Evolutionary conservation across 2,888 invertebrate species (phyloP).

Genomic region (Oligia latruncula): DNA sequence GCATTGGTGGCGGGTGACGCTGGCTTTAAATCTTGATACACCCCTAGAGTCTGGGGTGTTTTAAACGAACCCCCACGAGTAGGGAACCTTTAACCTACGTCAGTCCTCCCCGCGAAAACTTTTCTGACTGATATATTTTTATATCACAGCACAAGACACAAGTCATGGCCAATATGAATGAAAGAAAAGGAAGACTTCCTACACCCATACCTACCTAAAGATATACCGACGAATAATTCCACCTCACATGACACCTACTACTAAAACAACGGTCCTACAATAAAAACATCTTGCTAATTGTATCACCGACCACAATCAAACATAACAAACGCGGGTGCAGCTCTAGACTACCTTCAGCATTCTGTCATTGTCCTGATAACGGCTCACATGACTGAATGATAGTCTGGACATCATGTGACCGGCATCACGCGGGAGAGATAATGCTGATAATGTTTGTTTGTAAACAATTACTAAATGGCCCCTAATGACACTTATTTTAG

Average conservation of each 20-base stretch:
- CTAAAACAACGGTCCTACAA: constrained; percentile 14
- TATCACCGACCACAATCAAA: constrained; percentile 38
- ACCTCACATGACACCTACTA: background rate
- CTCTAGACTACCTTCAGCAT: constrained; percentile 49
- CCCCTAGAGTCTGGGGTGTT: background rate
- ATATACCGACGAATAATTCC: background rate
- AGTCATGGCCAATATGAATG: too few species aligned
- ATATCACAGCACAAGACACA: too few species aligned
- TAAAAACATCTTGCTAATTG: constrained; percentile 28
- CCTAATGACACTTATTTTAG: constrained; percentile 24
- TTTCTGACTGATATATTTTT: too few species aligned
- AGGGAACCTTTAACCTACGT: background rate
- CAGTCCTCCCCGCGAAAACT: background rate
- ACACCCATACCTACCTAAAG: background rate
- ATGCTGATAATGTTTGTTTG: constrained; percentile 68
- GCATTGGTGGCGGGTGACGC: background rate
- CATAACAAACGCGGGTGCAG: constrained; percentile 39
- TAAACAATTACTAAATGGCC: constrained; percentile 56
- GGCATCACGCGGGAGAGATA: constrained; percentile 76
- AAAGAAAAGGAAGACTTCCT: background rate
- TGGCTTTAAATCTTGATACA: background rate
- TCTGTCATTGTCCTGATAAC: constrained; percentile 72
- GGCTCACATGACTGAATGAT: constrained; percentile 80
- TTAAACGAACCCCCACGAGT: too few species aligned
- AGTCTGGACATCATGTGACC: constrained; percentile 80